A percentile compares a stretch with the other conserved stretches of the same genome.
These are phyloP conservation scores for Oreochromis niloticus DNA, from an alignment of 2,113 vertebrate genomes.

Conservation along the genomic window DNA sequence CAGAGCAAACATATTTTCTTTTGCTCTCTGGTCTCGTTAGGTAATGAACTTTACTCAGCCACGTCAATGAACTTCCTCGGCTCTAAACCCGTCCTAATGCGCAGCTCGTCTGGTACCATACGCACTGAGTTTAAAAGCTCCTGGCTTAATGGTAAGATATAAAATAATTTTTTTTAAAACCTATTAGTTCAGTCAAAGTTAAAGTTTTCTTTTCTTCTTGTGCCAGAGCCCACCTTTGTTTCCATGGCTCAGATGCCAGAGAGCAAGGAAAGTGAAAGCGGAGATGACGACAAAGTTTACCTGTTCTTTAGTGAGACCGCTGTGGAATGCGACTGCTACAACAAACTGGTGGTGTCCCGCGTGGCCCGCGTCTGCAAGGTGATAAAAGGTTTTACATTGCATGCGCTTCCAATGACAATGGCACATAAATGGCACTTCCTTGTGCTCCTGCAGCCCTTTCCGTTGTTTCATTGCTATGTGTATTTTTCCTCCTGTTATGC, in stretches of 20 bases:
- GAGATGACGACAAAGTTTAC: constrained; percentile 80
- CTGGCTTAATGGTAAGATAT: constrained; percentile 73
- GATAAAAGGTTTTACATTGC: neutral
- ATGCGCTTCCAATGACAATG: neutral
- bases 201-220: neutral
- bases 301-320: constrained; percentile 82
- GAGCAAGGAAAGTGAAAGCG: constrained; percentile 43
- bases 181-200: neutral
- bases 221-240: constrained; percentile 78
- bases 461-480: neutral
- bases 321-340: constrained; percentile 78
- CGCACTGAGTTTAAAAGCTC: constrained; percentile 72
- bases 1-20: neutral
- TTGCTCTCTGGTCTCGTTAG: constrained; percentile 36
- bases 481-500: neutral
- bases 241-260: constrained; percentile 72
- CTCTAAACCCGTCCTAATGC: constrained; percentile 68
- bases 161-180: neutral
- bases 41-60: constrained; percentile 74
- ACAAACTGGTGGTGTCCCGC: constrained; percentile 74
- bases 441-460: neutral
- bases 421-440: neutral
- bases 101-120: constrained; percentile 50
- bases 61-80: constrained; percentile 81
- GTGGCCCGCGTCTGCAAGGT: constrained; percentile 83